These are phyloP conservation scores for Pelmatolapia mariae DNA, from an alignment of 2,113 vertebrate genomes.

Conservation along the genomic window DNA sequence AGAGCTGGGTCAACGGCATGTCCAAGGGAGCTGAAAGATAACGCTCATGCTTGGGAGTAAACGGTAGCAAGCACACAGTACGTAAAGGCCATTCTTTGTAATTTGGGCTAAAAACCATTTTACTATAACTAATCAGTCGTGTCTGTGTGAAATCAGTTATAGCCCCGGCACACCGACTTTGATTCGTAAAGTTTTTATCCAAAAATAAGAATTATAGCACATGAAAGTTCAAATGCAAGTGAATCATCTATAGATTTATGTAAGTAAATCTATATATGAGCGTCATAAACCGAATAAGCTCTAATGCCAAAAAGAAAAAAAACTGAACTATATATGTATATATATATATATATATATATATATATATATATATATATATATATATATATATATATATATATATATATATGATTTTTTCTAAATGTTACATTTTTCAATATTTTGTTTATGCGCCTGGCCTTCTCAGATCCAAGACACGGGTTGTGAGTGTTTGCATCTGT, in stretches of 20 bases:
- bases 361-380: background rate
- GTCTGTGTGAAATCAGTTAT: background rate
- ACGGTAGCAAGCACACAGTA: background rate
- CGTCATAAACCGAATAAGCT: background rate
- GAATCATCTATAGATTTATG: background rate
- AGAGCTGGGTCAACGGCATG: constrained; percentile 7
- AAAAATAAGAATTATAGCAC: background rate
- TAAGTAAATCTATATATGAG: background rate
- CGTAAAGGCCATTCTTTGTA: background rate
- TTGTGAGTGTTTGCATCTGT: background rate
- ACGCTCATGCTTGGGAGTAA: background rate
- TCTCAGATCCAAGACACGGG: background rate
- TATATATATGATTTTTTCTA: background rate
- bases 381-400: background rate
- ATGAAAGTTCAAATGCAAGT: background rate
- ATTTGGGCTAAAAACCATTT: background rate
- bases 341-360: no score
- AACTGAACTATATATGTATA: background rate
- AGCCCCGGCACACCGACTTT: background rate
- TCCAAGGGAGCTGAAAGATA: background rate
- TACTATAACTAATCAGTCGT: background rate
- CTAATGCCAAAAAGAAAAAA: background rate
- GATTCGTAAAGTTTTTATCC: background rate
- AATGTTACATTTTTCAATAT: background rate
- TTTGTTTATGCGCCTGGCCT: background rate